Conservation (phyloP, 2,888 invertebrate species). For the Brachypalpus laphriformis region DNA sequence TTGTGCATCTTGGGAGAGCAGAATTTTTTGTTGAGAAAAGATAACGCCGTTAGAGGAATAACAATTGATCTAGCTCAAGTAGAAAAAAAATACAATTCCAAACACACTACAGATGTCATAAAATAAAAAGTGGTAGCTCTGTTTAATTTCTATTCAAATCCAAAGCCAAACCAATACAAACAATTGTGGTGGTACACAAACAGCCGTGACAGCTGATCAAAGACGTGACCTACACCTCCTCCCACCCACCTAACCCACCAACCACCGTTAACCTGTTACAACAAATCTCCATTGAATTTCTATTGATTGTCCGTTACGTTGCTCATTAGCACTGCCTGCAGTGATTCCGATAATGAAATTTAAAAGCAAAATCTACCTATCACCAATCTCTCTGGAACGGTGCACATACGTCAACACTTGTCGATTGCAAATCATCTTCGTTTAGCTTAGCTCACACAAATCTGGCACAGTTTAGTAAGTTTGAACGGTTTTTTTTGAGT, state of each 20-base stretch:
- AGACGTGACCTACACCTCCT: background rate
- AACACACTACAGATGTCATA: too few relatives aligned
- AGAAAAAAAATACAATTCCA: too few relatives aligned
- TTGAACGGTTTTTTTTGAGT: background rate
- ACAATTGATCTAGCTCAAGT: too few relatives aligned
- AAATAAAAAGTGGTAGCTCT: background rate
- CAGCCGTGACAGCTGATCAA: constrained; percentile 24
- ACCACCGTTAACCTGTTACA: background rate
- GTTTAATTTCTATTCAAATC: background rate
- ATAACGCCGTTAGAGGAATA: too few relatives aligned
- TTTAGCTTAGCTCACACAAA: background rate
- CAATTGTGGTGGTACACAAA: background rate
- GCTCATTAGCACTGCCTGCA: background rate
- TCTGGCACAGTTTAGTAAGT: background rate
- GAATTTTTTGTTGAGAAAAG: too few relatives aligned
- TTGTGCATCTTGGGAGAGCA: too few relatives aligned
- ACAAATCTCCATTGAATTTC: constrained; percentile 8
- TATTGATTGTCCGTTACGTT: constrained; percentile 33
- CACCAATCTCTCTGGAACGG: constrained; percentile 7
- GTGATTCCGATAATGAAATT: constrained; percentile 22
- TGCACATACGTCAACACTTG: background rate
- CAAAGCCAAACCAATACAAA: background rate
- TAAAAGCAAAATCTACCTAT: background rate
- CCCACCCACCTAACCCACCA: too few relatives aligned
- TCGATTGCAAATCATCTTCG: background rate